A percentile compares a stretch with the other conserved stretches of the same genome.
Conservation (phyloP, 2,888 invertebrate genomes). For the Dasysyrphus tricinctus region DNA sequence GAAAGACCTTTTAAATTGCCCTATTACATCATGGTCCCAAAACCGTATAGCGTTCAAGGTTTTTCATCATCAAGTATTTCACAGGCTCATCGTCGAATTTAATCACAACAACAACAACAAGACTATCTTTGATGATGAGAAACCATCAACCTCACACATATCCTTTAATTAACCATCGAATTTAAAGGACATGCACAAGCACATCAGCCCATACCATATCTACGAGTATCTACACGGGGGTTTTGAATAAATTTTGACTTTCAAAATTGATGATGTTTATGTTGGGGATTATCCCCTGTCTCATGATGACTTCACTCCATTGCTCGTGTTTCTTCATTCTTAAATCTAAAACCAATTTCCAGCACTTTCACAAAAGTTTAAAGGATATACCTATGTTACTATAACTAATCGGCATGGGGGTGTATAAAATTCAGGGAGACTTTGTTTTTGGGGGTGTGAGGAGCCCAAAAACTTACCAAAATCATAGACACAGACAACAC, state of each 20-base stretch:
- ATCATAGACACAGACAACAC: conserved; percentile 59
- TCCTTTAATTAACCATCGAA: conserved; percentile 70
- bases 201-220: background rate
- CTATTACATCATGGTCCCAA: background rate
- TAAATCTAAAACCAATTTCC: conserved; percentile 73
- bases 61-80: conserved; percentile 34
- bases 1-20: conserved; percentile 19
- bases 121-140: background rate
- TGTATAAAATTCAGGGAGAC: background rate
- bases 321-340: conserved; percentile 55
- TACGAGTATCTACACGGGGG: conserved; percentile 26
- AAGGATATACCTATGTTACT: conserved; percentile 50
- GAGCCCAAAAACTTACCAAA: conserved; percentile 48
- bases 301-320: conserved; percentile 33
- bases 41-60: background rate
- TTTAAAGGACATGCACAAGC: conserved; percentile 39
- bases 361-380: conserved; percentile 70
- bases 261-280: conserved; percentile 74
- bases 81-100: conserved; percentile 22
- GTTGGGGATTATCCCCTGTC: conserved; percentile 56
- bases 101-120: conserved; percentile 29
- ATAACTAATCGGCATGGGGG: conserved; percentile 26
- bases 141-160: conserved; percentile 56
- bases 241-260: conserved; percentile 73
- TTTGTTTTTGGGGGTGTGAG: background rate